A percentile compares a stretch with the other conserved stretches of the same genome.
Evolutionary conservation across 2,888 invertebrate genomes (phyloP).

Genomic region (Lycocerus yunnanus): DNA sequence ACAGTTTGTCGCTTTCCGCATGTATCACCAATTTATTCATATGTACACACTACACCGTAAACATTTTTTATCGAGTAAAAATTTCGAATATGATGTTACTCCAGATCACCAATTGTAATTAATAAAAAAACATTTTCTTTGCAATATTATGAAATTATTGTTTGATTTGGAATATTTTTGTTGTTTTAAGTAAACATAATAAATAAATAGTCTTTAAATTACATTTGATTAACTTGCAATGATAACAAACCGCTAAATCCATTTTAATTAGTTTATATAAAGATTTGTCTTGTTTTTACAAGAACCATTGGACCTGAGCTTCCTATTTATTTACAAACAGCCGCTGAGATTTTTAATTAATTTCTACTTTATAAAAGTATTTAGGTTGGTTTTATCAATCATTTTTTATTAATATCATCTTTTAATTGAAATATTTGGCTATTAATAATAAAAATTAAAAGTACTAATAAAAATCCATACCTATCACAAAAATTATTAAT

Average conservation of each 20-base stretch:
- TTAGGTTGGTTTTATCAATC: background rate
- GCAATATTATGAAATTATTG: background rate
- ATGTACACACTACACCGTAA: no score
- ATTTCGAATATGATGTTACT: background rate
- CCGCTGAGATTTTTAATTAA: background rate
- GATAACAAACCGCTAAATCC: no score
- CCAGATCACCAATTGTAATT: background rate
- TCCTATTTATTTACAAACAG: no score
- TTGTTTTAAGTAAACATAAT: background rate
- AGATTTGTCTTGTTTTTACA: background rate
- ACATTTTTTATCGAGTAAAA: background rate
- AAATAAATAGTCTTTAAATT: slow-evolving; percentile 12
- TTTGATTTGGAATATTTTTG: background rate
- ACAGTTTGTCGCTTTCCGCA: background rate
- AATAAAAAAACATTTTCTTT: background rate
- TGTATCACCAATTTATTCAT: no score
- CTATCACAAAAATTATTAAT: background rate
- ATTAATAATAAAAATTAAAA: background rate
- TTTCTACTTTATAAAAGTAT: background rate
- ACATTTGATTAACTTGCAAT: background rate
- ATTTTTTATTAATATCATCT: background rate
- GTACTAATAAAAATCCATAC: background rate
- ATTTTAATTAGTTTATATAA: background rate
- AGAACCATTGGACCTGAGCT: background rate
- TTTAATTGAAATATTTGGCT: background rate